A percentile compares a stretch with the other conserved stretches of the same genome.
Evolutionary conservation across 2,113 vertebrate species (phyloP).

Genomic region (Nothobranchius kuhntae): DNA sequence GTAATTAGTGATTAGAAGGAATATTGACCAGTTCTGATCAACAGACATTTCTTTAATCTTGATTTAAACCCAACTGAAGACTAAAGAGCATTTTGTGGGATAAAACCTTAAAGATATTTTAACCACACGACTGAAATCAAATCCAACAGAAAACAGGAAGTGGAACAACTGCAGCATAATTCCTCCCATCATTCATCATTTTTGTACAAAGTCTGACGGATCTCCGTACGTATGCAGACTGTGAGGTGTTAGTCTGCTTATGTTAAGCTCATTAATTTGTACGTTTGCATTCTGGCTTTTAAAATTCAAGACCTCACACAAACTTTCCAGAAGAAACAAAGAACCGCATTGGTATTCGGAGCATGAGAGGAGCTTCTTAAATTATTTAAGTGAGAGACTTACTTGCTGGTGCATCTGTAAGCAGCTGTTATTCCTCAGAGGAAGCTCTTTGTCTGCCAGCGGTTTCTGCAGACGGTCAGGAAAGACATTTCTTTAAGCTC

Average conservation of each 20-base stretch:
- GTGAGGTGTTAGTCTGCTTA: no score
- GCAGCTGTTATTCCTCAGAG: constrained; percentile 81
- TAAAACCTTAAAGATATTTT: no score
- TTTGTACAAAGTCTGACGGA: background rate
- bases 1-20: no score
- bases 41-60: no score
- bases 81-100: no score
- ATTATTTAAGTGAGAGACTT: constrained; percentile 44
- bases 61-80: no score
- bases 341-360: background rate
- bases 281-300: background rate
- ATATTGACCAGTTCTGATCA: no score
- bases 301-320: background rate
- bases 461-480: constrained; percentile 74
- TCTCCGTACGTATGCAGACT: background rate
- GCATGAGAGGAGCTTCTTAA: background rate
- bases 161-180: no score
- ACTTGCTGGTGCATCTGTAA: constrained; percentile 85
- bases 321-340: constrained; percentile 3
- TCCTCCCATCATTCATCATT: no score
- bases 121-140: no score
- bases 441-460: constrained; percentile 79
- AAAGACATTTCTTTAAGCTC: constrained; percentile 54
- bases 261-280: background rate
- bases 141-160: no score